Percentiles rank a stretch among this genome's conserved stretches.
These are phyloP conservation scores for Linnaemya tessellans DNA, from an alignment of 2,888 invertebrate species.

Conservation along the genomic window DNA sequence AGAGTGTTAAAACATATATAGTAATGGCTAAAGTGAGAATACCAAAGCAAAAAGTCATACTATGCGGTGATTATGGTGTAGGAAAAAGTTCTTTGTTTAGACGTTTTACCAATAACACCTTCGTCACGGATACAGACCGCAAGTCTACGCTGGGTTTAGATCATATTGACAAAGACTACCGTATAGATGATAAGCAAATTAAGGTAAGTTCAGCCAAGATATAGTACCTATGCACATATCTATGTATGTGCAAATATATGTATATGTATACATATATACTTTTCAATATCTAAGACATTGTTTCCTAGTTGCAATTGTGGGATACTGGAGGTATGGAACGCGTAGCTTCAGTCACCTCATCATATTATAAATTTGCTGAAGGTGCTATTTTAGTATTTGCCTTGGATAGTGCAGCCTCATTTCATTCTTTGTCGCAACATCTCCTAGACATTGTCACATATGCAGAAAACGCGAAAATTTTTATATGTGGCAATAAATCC, in stretches of 20 bases:
- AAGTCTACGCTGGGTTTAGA: conserved; percentile 95
- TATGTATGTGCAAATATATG: background rate
- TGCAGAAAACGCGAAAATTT: conserved; percentile 97
- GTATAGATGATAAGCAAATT: conserved; percentile 87
- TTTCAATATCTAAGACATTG: too few relatives aligned
- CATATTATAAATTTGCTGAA: conserved; percentile 97
- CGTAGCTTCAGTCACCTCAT: conserved; percentile 96
- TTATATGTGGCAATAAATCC: conserved; percentile 95
- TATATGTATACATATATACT: background rate
- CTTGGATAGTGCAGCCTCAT: conserved; percentile 94
- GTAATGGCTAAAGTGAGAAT: conserved; percentile 91
- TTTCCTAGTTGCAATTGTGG: conserved; percentile 93
- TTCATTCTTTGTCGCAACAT: conserved; percentile 96
- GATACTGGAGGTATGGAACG: conserved; percentile 99
- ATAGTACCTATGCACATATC: too few relatives aligned
- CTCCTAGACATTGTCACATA: conserved; percentile 96
- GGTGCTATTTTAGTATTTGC: conserved; percentile 96
- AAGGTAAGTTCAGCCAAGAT: conserved; percentile 74
- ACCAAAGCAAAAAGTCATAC: conserved; percentile 95
- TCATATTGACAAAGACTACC: conserved; percentile 93
- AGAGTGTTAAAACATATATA: too few relatives aligned
- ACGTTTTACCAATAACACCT: conserved; percentile 89
- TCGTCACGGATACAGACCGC: conserved; percentile 90
- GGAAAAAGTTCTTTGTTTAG: conserved; percentile 97
- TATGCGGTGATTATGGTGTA: conserved; percentile 97